Evolutionary conservation across 1,140 invertebrate species (phyloP).

Genomic region (Rhagoletis pomonella): DNA sequence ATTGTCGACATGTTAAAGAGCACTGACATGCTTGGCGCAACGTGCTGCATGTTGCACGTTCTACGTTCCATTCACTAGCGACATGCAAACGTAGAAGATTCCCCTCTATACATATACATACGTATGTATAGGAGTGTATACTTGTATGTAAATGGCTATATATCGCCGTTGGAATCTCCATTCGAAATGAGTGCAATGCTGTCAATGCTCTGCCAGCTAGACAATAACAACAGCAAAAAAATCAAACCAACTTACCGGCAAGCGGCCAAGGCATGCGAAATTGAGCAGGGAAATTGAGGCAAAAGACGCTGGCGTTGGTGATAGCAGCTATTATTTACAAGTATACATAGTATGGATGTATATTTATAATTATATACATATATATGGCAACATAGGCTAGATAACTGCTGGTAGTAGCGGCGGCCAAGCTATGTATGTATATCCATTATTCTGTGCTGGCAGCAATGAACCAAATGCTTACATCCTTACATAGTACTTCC

Average conservation of each 20-base stretch:
- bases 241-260: neutral
- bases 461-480: neutral
- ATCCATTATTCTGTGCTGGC: conserved; percentile 3
- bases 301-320: neutral
- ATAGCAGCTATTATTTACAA: neutral
- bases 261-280: conserved; percentile 1
- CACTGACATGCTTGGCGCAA: too few relatives aligned
- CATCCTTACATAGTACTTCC: neutral
- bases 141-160: too few relatives aligned
- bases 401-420: neutral
- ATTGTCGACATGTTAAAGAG: too few relatives aligned
- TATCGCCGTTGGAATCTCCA: conserved; percentile 11
- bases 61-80: too few relatives aligned
- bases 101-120: too few relatives aligned
- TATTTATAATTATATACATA: neutral
- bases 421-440: neutral
- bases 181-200: conserved; percentile 23
- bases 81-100: too few relatives aligned
- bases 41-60: too few relatives aligned
- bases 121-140: too few relatives aligned
- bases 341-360: neutral
- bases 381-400: neutral
- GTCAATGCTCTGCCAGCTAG: neutral
- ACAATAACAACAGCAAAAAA: neutral
- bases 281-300: conserved; percentile 24